Base-by-base conservation (phyloP, 2,797 vertebrate genomes). In the Fratercula arctica region DNA sequence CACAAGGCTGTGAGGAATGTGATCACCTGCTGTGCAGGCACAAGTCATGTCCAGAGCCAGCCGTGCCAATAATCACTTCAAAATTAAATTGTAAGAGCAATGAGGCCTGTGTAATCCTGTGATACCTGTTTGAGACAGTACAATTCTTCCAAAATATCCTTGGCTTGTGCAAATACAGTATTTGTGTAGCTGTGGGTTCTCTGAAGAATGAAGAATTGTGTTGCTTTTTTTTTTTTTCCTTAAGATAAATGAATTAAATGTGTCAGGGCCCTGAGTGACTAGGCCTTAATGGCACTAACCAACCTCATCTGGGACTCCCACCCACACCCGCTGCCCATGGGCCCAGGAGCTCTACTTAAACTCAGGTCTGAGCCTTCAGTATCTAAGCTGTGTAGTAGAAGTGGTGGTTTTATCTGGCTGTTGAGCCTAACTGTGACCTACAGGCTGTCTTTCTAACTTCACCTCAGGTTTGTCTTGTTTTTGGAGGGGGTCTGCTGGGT, bases 361-460 rank as follows among this genome's bases (percentile, higher is more conserved):
- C 28, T 70, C 41, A 21, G 60, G 16, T 66, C 31, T 73, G 26
- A 45, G 15, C 0, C 3, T 28, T 39, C 3, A 29, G 1, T 57
- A 3, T 10, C 0, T 51, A 13, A 79, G 2, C 2, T 67, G 1
- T 67, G 4, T 2, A 67, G 7, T 11, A 5, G 11, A 2, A n/a
- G 1, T 51, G 2, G 1, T 79, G 2, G 1, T 37, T 3, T 37
- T 53, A 4, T 4, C 2, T 53, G 17, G 9, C 0, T 72, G 1
- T 45, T 74, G 25, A 10, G n/a, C 41, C 3, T 3, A 11, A 23
- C 19, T 1, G 3, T 87, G 14, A 17, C 2, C 2, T n/a, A 6
- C 0, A 18, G 4, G 1, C 6, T 45, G 18, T 2, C 0, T 60
- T 75, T 48, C 3, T 29, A 17, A 4, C 9, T 84, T 64, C 0